phyloP scores from a whole-genome alignment of 2,888 invertebrate genomes.

The Synergus umbraculus region DNA sequence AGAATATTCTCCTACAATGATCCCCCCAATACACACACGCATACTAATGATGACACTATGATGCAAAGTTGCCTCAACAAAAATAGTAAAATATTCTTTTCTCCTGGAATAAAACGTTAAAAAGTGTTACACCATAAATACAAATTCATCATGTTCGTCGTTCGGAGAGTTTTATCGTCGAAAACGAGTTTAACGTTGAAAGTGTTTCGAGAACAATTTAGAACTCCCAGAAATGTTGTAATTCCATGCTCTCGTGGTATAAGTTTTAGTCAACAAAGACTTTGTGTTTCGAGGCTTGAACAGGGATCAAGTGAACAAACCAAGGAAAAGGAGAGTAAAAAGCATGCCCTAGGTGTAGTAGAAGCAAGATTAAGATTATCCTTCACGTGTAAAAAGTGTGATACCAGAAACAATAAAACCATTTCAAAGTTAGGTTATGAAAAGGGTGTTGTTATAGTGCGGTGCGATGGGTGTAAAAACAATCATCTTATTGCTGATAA shows the following conservation, averaged over 20 bases:
- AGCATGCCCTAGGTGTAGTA: constrained; percentile 70
- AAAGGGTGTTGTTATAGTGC: constrained; percentile 94
- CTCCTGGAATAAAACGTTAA: not conserved
- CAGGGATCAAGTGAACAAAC: not conserved
- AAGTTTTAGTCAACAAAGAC: constrained; percentile 9
- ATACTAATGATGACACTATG: no score
- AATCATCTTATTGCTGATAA: constrained; percentile 98
- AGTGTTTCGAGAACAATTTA: not conserved
- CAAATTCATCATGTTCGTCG: constrained; percentile 1
- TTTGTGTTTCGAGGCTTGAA: not conserved
- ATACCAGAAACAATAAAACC: constrained; percentile 85
- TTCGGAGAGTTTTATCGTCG: constrained; percentile 1
- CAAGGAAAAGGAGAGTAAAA: constrained; percentile 29
- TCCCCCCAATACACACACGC: no score
- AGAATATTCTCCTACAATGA: no score
- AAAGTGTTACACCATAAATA: constrained; percentile 5
- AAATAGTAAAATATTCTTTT: not conserved
- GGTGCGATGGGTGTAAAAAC: constrained; percentile 91
- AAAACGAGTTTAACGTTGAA: not conserved
- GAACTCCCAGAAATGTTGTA: not conserved
- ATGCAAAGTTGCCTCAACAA: not conserved
- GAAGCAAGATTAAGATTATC: constrained; percentile 84
- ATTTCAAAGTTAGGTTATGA: constrained; percentile 92
- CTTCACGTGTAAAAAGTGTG: constrained; percentile 95
- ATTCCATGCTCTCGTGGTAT: constrained; percentile 1